Conservation (phyloP, 1,140 invertebrate genomes). For the Heliconius hewitsoni region DNA sequence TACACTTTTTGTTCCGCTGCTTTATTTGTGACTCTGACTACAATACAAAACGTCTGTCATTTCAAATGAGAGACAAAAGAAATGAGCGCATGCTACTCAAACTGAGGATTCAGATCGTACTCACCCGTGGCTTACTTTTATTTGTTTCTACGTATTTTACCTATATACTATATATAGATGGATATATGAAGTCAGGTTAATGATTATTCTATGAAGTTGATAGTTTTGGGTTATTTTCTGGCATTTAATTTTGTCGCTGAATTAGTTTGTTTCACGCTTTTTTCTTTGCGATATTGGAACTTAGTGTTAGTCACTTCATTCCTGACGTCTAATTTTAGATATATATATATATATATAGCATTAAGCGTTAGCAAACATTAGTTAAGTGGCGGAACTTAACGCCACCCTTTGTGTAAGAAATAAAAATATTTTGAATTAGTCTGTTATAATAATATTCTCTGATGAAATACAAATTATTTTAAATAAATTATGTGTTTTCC, state of each 20-base stretch:
- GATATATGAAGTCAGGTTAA: not conserved
- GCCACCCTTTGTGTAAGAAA: too few species aligned
- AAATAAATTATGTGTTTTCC: too few species aligned
- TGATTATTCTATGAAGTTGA: not conserved
- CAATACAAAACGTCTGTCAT: slow-evolving; percentile 30
- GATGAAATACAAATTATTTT: too few species aligned
- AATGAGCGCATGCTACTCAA: slow-evolving; percentile 20
- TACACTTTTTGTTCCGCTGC: slow-evolving; percentile 19
- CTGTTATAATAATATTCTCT: too few species aligned
- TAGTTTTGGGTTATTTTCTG: not conserved
- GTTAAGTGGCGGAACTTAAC: too few species aligned
- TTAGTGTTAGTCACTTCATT: not conserved
- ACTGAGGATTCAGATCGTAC: slow-evolving; percentile 18
- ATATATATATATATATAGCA: too few species aligned
- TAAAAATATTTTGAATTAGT: too few species aligned
- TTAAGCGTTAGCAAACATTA: too few species aligned
- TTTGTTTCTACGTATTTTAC: not conserved
- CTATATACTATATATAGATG: not conserved
- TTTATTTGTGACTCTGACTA: slow-evolving; percentile 25
- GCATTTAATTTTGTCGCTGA: too few species aligned
- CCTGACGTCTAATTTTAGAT: too few species aligned
- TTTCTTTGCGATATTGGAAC: too few species aligned
- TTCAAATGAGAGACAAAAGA: slow-evolving; percentile 34
- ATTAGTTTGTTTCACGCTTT: too few species aligned
- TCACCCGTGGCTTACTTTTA: slow-evolving; percentile 11